Evolutionary conservation across 2,797 vertebrate genomes (phyloP).

Genomic region (Sebastes oblongus): DNA sequence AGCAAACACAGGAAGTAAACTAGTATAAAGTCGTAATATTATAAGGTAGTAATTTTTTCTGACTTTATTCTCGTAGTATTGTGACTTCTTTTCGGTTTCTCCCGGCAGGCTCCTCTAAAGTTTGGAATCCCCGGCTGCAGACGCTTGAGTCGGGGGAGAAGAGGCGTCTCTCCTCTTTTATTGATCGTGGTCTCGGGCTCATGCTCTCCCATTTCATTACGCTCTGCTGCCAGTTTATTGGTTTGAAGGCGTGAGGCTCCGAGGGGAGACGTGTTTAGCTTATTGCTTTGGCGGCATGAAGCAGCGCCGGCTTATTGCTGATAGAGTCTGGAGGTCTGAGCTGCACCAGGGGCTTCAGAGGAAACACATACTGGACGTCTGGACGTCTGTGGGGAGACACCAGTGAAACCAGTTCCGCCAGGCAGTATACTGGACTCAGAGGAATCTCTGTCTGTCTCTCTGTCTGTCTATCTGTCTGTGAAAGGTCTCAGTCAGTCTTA

Average conservation of each 20-base stretch:
- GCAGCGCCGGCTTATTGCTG: constrained; percentile 35
- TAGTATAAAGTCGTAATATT: no score
- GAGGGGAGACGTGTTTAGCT: constrained; percentile 45
- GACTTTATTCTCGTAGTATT: not conserved
- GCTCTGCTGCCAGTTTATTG: constrained; percentile 57
- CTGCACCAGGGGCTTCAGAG: not conserved
- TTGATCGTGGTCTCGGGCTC: constrained; percentile 49
- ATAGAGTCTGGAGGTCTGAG: constrained; percentile 23
- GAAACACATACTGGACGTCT: not conserved
- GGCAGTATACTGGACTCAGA: no score
- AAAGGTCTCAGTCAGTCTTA: no score
- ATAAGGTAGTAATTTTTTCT: no score
- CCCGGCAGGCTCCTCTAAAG: not conserved
- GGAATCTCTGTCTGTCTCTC: no score
- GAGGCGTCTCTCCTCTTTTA: constrained; percentile 20
- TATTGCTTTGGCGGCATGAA: constrained; percentile 47
- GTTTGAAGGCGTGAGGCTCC: constrained; percentile 48
- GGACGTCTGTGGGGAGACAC: not conserved
- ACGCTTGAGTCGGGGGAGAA: constrained; percentile 26
- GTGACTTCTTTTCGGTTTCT: not conserved
- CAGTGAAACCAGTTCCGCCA: no score
- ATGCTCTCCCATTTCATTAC: constrained; percentile 61
- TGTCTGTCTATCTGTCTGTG: no score
- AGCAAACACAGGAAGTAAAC: not conserved
- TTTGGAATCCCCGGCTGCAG: constrained; percentile 18